phyloP scores from a whole-genome alignment of 1,140 invertebrate species.

The Megalopta genalis region DNA sequence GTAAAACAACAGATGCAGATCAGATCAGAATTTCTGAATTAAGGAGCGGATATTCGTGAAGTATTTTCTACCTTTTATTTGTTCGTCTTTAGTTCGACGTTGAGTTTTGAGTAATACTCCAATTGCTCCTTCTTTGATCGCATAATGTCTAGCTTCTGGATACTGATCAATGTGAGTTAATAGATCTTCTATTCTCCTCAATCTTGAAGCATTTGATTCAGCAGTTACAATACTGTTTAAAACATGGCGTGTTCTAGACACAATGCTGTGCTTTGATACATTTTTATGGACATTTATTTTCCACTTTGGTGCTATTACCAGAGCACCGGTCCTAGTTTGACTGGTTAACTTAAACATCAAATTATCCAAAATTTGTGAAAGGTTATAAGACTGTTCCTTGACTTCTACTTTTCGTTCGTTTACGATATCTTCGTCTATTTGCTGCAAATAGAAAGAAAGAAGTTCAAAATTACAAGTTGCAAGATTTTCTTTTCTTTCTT shows the following conservation, averaged over 20 bases:
- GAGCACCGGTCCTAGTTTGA: slow-evolving; percentile 61
- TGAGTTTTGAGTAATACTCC: slow-evolving; percentile 81
- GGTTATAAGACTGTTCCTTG: slow-evolving; percentile 61
- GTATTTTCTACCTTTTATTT: slow-evolving; percentile 68
- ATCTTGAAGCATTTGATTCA: slow-evolving; percentile 81
- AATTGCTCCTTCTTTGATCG: slow-evolving; percentile 86
- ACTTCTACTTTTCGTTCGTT: slow-evolving; percentile 22
- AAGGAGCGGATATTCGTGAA: not conserved
- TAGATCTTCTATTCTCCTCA: slow-evolving; percentile 84
- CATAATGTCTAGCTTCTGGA: slow-evolving; percentile 86
- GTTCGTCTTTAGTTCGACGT: slow-evolving; percentile 73
- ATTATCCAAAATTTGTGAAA: slow-evolving; percentile 71
- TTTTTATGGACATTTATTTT: slow-evolving; percentile 70
- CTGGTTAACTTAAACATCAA: slow-evolving; percentile 70
- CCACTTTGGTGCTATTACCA: slow-evolving; percentile 74
- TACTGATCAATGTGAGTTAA: slow-evolving; percentile 86
- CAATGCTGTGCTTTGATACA: slow-evolving; percentile 82
- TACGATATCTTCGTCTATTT: not conserved
- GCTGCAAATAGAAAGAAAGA: not conserved
- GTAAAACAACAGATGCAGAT: slow-evolving; percentile 37
- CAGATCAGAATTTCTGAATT: slow-evolving; percentile 8
- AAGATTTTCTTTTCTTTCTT: not conserved
- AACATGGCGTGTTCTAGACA: slow-evolving; percentile 85
- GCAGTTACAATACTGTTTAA: slow-evolving; percentile 83
- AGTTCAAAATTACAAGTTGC: not conserved